Conservation (phyloP, 2,113 vertebrate species). For the Struthio camelus region DNA sequence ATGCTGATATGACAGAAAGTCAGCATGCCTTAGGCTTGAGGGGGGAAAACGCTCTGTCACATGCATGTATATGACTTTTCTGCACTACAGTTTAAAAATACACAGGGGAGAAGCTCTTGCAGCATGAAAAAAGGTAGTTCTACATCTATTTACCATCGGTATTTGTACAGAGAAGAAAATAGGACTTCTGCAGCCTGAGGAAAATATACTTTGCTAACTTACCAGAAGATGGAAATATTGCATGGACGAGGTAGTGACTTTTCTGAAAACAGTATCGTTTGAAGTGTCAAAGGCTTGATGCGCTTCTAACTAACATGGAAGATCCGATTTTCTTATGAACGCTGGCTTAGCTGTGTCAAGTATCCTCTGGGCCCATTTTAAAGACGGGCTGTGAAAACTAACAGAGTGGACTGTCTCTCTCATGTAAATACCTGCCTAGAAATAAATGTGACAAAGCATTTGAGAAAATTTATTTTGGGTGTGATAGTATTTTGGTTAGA, state of each 20-base stretch:
- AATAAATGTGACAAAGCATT: background rate
- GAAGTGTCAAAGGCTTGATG: background rate
- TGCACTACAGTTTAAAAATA: background rate
- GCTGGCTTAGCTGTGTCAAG: background rate
- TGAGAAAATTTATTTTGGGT: accelerated
- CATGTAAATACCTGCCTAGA: background rate
- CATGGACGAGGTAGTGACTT: background rate
- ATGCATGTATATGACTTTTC: background rate
- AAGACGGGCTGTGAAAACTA: background rate
- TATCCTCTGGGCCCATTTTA: background rate
- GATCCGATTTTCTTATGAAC: background rate
- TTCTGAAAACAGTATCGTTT: background rate
- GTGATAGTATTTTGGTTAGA: background rate
- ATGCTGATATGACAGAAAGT: background rate
- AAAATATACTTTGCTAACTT: background rate
- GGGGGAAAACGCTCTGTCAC: background rate
- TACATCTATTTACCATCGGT: background rate
- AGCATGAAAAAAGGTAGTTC: background rate
- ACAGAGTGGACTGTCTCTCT: background rate
- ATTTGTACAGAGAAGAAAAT: background rate
- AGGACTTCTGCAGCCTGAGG: background rate
- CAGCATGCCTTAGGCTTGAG: background rate
- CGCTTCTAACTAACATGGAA: background rate
- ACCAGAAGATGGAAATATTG: background rate
- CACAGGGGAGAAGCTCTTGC: background rate